Percentiles rank a stretch among this genome's conserved stretches.
phyloP scores from a whole-genome alignment of 2,113 vertebrate genomes.

The Gyps fulvus region DNA sequence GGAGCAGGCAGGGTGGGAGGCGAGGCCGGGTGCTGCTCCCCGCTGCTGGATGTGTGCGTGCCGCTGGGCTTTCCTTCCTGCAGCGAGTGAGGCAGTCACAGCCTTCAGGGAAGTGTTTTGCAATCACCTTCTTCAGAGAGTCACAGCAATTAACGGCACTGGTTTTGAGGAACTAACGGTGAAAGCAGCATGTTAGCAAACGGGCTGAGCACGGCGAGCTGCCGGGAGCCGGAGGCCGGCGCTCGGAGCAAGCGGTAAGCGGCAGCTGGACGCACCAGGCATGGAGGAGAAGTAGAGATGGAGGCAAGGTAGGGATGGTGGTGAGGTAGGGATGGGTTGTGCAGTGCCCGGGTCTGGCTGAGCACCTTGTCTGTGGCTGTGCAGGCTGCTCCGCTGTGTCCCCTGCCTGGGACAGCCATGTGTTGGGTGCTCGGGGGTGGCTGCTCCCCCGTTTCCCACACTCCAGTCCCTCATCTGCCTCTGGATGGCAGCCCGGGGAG shows the following conservation, averaged over 20 bases:
- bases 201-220: background rate
- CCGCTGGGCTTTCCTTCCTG: slow-evolving; percentile 25
- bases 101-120: slow-evolving; percentile 67
- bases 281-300: background rate
- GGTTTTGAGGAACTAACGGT: slow-evolving; percentile 59
- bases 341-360: background rate
- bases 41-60: background rate
- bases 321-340: background rate
- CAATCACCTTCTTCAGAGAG: slow-evolving; percentile 61
- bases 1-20: background rate
- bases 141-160: slow-evolving; percentile 63
- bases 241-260: background rate
- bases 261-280: background rate
- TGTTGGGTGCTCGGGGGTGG: accelerated
- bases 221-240: background rate
- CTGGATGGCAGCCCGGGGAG: accelerated
- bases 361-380: background rate
- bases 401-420: background rate
- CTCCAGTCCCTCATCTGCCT: background rate
- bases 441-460: background rate
- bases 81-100: background rate
- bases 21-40: background rate
- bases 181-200: slow-evolving; percentile 22
- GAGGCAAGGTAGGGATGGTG: background rate
- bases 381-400: background rate